Evolutionary conservation across 2,113 vertebrate species (phyloP).

Genomic region (Rhinopomastus cyanomelas): DNA sequence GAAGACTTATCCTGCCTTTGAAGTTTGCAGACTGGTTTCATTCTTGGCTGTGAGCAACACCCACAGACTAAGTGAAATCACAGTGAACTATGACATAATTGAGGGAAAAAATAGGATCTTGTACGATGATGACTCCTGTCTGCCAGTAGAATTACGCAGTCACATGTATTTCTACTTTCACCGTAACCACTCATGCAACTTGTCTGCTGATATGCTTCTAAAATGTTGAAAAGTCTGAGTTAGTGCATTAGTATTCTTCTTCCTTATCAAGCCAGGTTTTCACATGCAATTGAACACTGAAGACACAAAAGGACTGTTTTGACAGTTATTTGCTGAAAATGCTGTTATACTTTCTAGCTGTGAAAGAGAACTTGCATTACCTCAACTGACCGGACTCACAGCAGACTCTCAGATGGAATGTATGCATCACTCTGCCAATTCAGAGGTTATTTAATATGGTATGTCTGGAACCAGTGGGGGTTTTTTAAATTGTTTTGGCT

Average conservation of each 20-base stretch:
- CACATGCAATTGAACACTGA: neutral
- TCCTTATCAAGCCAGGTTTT: neutral
- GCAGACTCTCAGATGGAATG: constrained; percentile 67
- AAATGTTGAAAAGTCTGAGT: neutral
- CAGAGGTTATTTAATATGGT: constrained; percentile 71
- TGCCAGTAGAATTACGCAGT: constrained; percentile 36
- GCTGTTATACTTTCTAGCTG: constrained; percentile 15
- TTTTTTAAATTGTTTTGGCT: constrained; percentile 72
- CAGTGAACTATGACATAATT: constrained; percentile 50
- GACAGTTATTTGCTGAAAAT: constrained; percentile 31
- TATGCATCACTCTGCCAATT: constrained; percentile 67
- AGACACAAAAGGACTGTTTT: constrained; percentile 2
- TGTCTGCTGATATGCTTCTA: neutral
- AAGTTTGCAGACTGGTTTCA: neutral
- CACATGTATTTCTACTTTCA: constrained; percentile 34
- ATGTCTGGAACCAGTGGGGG: constrained; percentile 70
- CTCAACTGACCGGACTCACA: constrained; percentile 59
- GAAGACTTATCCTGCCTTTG: neutral
- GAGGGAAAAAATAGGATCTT: neutral
- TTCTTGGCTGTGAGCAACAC: neutral
- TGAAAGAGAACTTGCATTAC: constrained; percentile 65
- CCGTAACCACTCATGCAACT: neutral
- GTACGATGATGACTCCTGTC: neutral
- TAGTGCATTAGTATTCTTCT: neutral
- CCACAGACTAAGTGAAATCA: constrained; percentile 28